Conservation (phyloP, 2,113 vertebrate species). For the Odocoileus hemionus region DNA sequence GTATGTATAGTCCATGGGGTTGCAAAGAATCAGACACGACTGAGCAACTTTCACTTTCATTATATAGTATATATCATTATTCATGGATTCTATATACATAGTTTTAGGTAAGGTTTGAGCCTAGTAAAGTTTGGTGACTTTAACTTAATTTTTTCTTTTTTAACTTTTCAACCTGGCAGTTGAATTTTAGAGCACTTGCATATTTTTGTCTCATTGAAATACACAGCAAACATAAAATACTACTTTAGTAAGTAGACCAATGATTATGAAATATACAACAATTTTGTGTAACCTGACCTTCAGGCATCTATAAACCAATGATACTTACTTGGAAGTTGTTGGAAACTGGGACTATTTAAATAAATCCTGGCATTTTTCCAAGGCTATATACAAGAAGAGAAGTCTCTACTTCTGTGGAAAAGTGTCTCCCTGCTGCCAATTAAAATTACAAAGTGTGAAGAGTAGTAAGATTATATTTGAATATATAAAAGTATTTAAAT, state of each 20-base stretch:
- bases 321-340: background rate
- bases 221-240: background rate
- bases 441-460: background rate
- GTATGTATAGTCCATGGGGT: no score
- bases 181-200: background rate
- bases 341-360: background rate
- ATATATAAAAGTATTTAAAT: background rate
- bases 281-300: background rate
- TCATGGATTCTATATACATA: background rate
- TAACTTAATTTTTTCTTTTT: background rate
- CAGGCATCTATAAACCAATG: background rate
- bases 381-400: background rate
- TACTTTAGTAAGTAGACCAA: background rate
- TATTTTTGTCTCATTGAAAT: background rate
- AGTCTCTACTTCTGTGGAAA: background rate
- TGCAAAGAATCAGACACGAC: background rate
- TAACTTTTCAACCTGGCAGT: background rate
- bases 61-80: background rate
- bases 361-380: background rate
- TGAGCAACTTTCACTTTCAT: background rate
- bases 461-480: background rate
- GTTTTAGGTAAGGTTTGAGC: background rate
- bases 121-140: background rate
- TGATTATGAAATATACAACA: background rate
- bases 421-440: background rate